Conservation (phyloP, 2,888 invertebrate genomes). For the Agrotis clavis region DNA sequence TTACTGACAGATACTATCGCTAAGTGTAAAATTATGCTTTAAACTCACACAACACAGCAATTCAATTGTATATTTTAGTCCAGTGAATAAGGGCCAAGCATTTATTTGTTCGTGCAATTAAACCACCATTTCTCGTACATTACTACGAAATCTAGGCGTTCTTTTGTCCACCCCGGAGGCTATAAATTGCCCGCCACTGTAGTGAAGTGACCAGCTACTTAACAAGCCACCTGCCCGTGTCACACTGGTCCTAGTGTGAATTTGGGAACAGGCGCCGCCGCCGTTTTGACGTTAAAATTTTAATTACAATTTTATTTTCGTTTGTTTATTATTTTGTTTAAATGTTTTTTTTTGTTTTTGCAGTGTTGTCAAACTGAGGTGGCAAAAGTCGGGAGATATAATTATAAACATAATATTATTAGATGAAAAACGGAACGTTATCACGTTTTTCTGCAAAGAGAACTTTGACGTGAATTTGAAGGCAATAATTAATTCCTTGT, state of each 20-base stretch:
- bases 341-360: conserved; percentile 12
- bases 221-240: conserved; percentile 57
- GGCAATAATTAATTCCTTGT: too few species aligned
- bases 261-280: conserved; percentile 19
- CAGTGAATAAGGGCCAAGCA: neutral
- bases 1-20: too few species aligned
- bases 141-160: conserved; percentile 38
- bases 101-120: conserved; percentile 37
- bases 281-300: conserved; percentile 31
- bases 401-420: too few species aligned
- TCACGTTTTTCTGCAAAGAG: too few species aligned
- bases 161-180: conserved; percentile 49
- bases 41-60: neutral
- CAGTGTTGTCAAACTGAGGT: too few species aligned
- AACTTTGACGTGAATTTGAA: too few species aligned
- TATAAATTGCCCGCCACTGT: conserved; percentile 60
- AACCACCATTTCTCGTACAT: conserved; percentile 34
- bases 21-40: too few species aligned
- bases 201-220: conserved; percentile 62
- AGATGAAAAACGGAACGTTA: too few species aligned
- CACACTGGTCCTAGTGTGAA: conserved; percentile 46
- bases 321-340: neutral
- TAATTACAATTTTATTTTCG: conserved; percentile 23
- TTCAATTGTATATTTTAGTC: neutral
- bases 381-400: too few species aligned